Conservation (phyloP, 2,113 vertebrate species). For the Phaetusa simplex region DNA sequence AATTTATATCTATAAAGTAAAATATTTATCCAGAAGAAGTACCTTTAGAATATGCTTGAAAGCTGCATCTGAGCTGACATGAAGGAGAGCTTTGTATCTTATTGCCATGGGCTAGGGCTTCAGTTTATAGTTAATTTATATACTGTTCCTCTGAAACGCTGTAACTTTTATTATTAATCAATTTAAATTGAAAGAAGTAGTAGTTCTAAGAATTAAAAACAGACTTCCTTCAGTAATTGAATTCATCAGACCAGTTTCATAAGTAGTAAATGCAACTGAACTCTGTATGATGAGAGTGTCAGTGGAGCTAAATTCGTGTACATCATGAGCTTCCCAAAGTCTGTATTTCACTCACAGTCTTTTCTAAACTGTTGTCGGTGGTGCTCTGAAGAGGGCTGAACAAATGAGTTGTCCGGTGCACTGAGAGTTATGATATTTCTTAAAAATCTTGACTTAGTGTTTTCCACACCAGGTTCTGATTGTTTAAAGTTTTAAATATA, state of each 20-base stretch:
- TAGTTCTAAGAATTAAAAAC: constrained; percentile 54
- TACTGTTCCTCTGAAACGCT: constrained; percentile 43
- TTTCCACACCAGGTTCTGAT: background rate
- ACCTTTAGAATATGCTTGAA: constrained; percentile 55
- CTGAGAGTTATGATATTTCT: background rate
- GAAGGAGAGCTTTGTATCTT: constrained; percentile 56
- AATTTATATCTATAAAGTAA: constrained; percentile 60
- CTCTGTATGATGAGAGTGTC: background rate
- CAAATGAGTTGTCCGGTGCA: background rate
- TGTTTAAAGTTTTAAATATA: background rate
- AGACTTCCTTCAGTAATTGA: constrained; percentile 60
- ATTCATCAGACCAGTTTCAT: constrained; percentile 10
- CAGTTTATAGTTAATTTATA: constrained; percentile 61
- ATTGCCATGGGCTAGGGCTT: constrained; percentile 50
- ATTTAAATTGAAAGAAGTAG: constrained; percentile 52
- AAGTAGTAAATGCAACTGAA: background rate
- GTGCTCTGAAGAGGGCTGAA: background rate
- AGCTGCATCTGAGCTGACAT: constrained; percentile 32
- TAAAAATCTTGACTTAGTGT: background rate
- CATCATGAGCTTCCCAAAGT: background rate
- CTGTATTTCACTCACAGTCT: background rate
- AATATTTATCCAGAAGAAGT: constrained; percentile 61
- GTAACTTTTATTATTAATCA: constrained; percentile 64
- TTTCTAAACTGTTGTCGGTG: background rate
- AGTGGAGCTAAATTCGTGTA: background rate